These are phyloP conservation scores for Anthophora plumipes DNA, from an alignment of 2,888 invertebrate genomes.

Conservation along the genomic window DNA sequence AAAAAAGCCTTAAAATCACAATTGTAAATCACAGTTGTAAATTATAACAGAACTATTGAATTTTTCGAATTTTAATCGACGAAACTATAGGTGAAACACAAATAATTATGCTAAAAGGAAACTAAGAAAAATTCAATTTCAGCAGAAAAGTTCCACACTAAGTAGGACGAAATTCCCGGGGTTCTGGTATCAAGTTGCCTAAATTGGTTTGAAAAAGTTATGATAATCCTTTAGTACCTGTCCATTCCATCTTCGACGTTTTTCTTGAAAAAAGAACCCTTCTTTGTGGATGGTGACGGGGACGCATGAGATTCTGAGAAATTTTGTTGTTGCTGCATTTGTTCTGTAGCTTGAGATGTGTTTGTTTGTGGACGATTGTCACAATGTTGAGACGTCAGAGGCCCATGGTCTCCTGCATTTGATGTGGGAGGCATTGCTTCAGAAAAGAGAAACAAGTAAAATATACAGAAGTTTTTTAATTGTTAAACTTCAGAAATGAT, in stretches of 20 bases:
- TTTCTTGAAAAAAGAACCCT: conserved; percentile 91
- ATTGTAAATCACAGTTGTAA: too few relatives aligned
- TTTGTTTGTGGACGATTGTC: conserved; percentile 82
- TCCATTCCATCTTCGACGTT: conserved; percentile 97
- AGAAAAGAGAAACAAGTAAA: conserved; percentile 43
- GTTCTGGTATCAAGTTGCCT: too few relatives aligned
- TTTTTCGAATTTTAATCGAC: too few relatives aligned
- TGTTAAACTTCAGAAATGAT: conserved; percentile 1
- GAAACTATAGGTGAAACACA: too few relatives aligned
- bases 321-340: conserved; percentile 74
- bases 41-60: too few relatives aligned
- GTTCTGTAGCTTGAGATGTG: conserved; percentile 76
- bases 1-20: too few relatives aligned
- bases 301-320: conserved; percentile 79
- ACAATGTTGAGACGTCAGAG: conserved; percentile 81
- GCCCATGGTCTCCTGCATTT: conserved; percentile 79
- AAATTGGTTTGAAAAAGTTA: not conserved
- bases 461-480: conserved; percentile 16
- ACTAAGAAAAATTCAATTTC: too few relatives aligned
- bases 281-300: conserved; percentile 89
- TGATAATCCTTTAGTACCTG: conserved; percentile 86
- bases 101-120: too few relatives aligned
- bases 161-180: too few relatives aligned
- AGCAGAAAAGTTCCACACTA: too few relatives aligned
- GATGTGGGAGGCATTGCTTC: conserved; percentile 81